Percentiles rank a stretch among this genome's conserved stretches.
These are phyloP conservation scores for Muschampia plurimacula DNA, from an alignment of 2,888 invertebrate genomes.

Conservation along the genomic window DNA sequence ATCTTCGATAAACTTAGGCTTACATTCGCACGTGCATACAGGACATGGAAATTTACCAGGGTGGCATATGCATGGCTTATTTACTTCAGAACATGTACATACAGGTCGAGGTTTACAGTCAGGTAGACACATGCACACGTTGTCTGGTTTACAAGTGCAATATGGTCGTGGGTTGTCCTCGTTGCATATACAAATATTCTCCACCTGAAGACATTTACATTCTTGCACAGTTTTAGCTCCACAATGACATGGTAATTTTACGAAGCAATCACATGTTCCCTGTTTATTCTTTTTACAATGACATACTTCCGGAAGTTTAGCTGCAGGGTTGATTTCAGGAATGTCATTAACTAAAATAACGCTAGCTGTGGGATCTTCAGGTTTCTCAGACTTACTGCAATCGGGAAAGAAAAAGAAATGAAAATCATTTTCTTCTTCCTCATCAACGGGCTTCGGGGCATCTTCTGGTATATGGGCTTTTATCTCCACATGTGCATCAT, in stretches of 20 bases:
- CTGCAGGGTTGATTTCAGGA: conserved; percentile 65
- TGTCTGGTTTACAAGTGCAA: conserved; percentile 63
- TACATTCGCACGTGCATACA: conserved; percentile 65
- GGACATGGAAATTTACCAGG: conserved; percentile 63
- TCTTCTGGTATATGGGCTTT: conserved; percentile 55
- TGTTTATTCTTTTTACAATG: conserved; percentile 60
- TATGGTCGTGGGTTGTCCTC: conserved; percentile 55
- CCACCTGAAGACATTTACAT: conserved; percentile 63
- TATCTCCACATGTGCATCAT: conserved; percentile 52
- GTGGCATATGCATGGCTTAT: conserved; percentile 72
- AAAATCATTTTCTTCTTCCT: conserved; percentile 66
- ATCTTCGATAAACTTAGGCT: conserved; percentile 51
- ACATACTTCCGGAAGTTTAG: conserved; percentile 54
- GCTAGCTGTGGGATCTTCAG: conserved; percentile 58
- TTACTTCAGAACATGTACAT: conserved; percentile 65
- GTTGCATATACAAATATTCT: conserved; percentile 68
- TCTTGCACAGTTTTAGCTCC: conserved; percentile 61
- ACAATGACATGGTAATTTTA: conserved; percentile 69
- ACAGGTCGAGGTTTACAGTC: conserved; percentile 57
- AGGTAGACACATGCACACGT: conserved; percentile 67
- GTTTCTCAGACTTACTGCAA: conserved; percentile 62
- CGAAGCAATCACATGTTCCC: conserved; percentile 65
- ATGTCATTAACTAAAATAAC: conserved; percentile 67
- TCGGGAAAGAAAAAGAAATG: conserved; percentile 79
- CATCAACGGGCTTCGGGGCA: conserved; percentile 49